Conservation (phyloP, 37 sponge, comb jelly and placozoan species). For the Diacarnus erythraeanus region DNA sequence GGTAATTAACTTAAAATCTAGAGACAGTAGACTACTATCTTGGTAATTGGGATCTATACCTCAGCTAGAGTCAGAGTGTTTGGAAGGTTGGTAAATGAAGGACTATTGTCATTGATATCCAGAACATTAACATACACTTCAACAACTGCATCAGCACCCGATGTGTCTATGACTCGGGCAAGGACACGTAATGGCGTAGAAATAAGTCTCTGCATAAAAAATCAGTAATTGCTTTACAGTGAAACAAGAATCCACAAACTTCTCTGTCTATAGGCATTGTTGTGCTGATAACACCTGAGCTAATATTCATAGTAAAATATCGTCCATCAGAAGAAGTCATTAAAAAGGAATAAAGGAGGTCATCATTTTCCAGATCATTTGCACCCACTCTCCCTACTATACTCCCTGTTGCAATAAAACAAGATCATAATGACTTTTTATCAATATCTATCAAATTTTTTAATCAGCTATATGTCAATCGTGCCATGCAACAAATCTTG, state of each 20-base stretch:
- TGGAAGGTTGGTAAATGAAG: conserved; percentile 27
- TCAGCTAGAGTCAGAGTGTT: background rate
- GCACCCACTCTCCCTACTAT: conserved; percentile 9
- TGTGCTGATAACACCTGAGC: conserved; percentile 14
- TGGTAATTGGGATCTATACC: background rate
- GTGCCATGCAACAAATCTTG: no score
- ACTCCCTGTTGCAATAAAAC: background rate
- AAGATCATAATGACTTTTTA: no score
- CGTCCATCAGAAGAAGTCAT: background rate
- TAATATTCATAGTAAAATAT: conserved; percentile 16
- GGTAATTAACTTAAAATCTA: no score
- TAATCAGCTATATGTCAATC: no score
- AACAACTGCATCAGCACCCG: background rate
- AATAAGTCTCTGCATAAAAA: background rate
- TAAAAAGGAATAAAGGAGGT: background rate
- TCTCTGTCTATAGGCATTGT: conserved; percentile 46
- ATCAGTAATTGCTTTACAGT: background rate
- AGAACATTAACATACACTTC: conserved; percentile 9
- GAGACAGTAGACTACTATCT: no score
- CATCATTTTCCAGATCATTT: conserved; percentile 5
- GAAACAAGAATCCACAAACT: conserved; percentile 2
- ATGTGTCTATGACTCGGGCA: background rate
- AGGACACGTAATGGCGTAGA: background rate
- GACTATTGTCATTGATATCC: conserved; percentile 56
- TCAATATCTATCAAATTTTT: no score